Base-by-base conservation (phyloP, 2,888 invertebrate species). In the Sycophila texana region DNA sequence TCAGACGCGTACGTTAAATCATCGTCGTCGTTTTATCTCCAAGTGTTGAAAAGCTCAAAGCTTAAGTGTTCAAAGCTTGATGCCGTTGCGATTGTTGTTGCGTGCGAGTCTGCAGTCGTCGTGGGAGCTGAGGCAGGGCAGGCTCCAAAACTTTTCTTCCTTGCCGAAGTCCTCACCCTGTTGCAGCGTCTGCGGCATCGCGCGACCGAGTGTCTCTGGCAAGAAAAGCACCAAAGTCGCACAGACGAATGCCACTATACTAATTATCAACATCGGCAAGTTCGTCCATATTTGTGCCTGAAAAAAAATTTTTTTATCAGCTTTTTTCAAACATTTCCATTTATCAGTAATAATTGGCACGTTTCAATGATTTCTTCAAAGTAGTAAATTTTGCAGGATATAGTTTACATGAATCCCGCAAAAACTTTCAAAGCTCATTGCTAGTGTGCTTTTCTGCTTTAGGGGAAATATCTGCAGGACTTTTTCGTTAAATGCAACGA, bases 151-250 rank as follows among this genome's bases (percentile, higher is more conserved):
- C 81, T 91, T 93, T 89, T 97, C 96, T 71, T 95, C 93, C 74
- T 93, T 93, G 0, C 97, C 97, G 84, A 97, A 97, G 83, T 95
- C 92, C 91, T 97, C 97, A 12, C 97, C 97, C 87, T 97, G 96
- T 77, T 93, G 93, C 2, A 97, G 91, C 0, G 96, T 96, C 89
- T 97, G 97, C 0, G 97, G 97, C 89, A 97, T 92, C 86, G 96
- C 95, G 47, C 95, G 94, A 86, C 96, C 95, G 85, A 96, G 92
- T 0, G 97, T 97, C 91, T 97, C 97, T 0, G 97, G 97, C 1
- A 97, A 91, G 85, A 96, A 94, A 2, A 97, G 91, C 58, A 95
- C 94, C 16, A 96, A 88, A 1, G 94, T 86, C 0, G 96, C 96
- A 0, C 96, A 96, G 0, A 93, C 75, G 14, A 96, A 92, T 0